Base-by-base conservation (phyloP, 2,888 invertebrate species). In the Choreutis nemorana region DNA sequence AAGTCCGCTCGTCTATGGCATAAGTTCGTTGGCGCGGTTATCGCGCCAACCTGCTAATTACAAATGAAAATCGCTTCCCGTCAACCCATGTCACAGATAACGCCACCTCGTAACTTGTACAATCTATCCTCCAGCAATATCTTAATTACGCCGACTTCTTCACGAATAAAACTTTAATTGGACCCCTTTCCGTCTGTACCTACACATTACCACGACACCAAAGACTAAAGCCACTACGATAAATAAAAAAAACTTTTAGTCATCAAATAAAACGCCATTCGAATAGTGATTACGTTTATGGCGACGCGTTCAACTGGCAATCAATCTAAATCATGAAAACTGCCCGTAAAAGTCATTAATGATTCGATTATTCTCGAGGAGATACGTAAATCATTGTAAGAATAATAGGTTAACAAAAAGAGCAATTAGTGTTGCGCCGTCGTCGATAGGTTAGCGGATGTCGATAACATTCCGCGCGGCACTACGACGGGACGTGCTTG, bases 371-470 rank as follows among this genome's bases (percentile, higher is more conserved):
- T 55, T 50, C 47, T 50, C 50, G 44, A 58, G 51, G 53, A n/a
- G n/a, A 60, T 62, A 55, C 63, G 66, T 70, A 67, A 70, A 71
- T 70, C 66, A 70, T 64, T 66, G 58, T 56, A 55, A 57, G 66
- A 68, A 66, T 61, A 65, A 61, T 53, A 56, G 49, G 38, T 38
- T 36, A 46, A 55, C 37, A 48, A 75, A 77, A 71, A 70, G 62
- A 62, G 61, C 70, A 72, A 72, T 72, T 77, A 77, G 75, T 68
- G 75, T 56, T 70, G 75, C 55, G 58, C 65, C 52, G 48, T 46
- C 55, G 67, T 72, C 70, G 71, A 73, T 72, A 70, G 72, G 70
- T 71, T 63, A 63, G 63, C 68, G 70, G 64, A 72, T 70, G 73
- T 75, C 73, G 73, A 75, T 73, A 71, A 55, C 44, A 41, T 41